Evolutionary conservation across 2,888 invertebrate genomes (phyloP).

Genomic region (Dusona sp.): DNA sequence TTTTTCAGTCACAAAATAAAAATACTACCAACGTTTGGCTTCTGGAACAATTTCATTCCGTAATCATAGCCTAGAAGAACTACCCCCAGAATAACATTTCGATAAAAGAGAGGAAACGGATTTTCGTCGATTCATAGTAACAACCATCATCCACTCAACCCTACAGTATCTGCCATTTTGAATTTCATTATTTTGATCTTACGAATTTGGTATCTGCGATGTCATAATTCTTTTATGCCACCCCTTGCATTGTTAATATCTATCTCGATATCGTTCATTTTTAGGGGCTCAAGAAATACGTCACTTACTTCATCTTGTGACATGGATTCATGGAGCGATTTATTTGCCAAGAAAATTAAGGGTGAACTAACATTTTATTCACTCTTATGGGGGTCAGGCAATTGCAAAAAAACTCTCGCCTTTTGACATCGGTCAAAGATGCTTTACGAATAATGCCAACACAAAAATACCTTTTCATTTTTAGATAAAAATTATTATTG

Average conservation of each 20-base stretch:
- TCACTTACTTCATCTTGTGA: slow-evolving; percentile 7
- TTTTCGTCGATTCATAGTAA: background rate
- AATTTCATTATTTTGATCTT: slow-evolving; percentile 17
- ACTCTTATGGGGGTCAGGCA: background rate
- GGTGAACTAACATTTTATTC: background rate
- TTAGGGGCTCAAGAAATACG: background rate
- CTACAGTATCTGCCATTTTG: background rate
- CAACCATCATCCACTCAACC: background rate
- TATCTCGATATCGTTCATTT: background rate
- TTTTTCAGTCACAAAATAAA: background rate
- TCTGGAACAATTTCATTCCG: background rate
- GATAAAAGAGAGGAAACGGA: background rate
- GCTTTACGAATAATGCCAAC: too few species aligned
- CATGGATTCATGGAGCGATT: background rate
- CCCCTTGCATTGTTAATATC: background rate
- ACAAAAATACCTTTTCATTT: too few species aligned
- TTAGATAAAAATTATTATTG: too few species aligned
- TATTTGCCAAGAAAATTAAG: background rate
- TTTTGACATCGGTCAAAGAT: too few species aligned
- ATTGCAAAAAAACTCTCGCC: background rate
- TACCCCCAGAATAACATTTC: background rate
- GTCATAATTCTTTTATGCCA: slow-evolving; percentile 3
- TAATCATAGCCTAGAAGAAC: background rate
- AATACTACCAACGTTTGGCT: background rate
- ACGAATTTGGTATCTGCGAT: slow-evolving; percentile 12